Conservation (phyloP, 2,113 vertebrate species). For the Eonycteris spelaea region DNA sequence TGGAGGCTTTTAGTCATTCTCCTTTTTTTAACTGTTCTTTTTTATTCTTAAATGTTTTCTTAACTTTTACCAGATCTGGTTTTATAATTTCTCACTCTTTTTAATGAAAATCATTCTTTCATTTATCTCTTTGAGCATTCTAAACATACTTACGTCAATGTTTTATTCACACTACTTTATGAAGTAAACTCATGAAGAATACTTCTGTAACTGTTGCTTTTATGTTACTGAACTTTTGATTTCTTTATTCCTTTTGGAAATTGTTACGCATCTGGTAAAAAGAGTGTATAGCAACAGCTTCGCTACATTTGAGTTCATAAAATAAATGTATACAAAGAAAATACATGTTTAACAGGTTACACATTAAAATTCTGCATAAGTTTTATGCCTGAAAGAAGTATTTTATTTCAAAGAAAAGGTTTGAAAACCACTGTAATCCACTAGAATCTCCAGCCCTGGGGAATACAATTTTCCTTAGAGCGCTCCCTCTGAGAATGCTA, state of each 20-base stretch:
- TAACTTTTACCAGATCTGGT: neutral
- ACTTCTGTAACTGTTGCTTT: neutral
- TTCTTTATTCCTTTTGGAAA: neutral
- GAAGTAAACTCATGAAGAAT: neutral
- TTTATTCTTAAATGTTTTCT: neutral
- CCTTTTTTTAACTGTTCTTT: neutral
- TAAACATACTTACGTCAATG: neutral
- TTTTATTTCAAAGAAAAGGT: neutral
- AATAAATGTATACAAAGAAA: neutral
- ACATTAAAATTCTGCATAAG: neutral
- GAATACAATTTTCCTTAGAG: neutral
- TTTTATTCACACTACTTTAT: neutral
- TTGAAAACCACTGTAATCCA: neutral
- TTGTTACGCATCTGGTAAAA: neutral
- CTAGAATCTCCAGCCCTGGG: neutral
- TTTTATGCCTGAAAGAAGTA: neutral
- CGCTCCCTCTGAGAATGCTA: neutral
- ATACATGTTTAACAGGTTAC: neutral
- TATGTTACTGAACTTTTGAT: neutral
- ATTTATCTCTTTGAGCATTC: neutral
- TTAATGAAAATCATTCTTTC: neutral
- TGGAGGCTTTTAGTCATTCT: neutral
- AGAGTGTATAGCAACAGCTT: neutral
- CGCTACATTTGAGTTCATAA: neutral
- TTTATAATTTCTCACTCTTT: neutral